Percentiles rank a stretch among this genome's conserved stretches.
Evolutionary conservation across 2,797 vertebrate species (phyloP).

Genomic region (Phrynocephalus guinanensis): DNA sequence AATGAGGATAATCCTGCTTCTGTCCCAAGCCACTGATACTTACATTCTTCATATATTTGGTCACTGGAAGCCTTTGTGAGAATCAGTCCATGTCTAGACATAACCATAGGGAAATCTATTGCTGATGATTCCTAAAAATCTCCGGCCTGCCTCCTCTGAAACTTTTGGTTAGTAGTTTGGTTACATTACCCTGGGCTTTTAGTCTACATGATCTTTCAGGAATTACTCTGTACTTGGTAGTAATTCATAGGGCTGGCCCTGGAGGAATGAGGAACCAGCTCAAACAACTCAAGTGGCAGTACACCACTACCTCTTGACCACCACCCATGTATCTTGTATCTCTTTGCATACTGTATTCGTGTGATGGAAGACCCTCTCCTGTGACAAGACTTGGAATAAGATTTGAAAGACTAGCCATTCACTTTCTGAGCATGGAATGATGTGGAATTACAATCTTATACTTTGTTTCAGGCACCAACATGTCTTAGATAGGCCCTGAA

Average conservation of each 20-base stretch:
- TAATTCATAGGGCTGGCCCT: background rate
- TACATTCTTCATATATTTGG: background rate
- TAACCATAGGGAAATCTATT: background rate
- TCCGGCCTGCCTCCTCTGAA: background rate
- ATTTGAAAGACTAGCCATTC: background rate
- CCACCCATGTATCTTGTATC: no score
- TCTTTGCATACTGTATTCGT: background rate
- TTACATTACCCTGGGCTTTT: slow-evolving; percentile 2
- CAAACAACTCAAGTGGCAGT: background rate
- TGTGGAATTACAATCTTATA: background rate
- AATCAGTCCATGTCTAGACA: background rate
- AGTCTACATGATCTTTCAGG: background rate
- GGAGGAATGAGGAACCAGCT: background rate
- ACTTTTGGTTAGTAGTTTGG: background rate
- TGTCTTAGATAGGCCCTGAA: background rate
- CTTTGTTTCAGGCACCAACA: background rate
- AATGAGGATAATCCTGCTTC: background rate
- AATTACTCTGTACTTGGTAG: background rate
- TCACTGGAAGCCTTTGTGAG: background rate
- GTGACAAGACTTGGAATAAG: background rate
- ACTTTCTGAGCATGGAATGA: background rate
- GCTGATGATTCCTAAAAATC: background rate
- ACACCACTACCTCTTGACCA: background rate
- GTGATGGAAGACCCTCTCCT: background rate
- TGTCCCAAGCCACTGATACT: background rate